Conservation (phyloP, 2,797 vertebrate species). For the Hozukius guyotensis region DNA sequence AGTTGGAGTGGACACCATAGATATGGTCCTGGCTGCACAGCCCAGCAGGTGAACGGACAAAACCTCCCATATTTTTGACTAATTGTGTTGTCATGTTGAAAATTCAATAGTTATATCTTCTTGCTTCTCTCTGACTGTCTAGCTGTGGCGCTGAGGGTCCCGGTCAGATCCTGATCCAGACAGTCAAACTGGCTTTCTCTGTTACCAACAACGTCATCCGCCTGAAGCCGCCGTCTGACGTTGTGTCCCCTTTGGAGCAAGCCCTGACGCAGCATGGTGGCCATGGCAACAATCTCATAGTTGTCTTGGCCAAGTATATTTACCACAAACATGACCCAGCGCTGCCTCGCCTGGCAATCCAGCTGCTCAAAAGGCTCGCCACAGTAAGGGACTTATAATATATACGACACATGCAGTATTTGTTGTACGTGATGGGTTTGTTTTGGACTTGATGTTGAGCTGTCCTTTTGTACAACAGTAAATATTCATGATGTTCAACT, state of each 20-base stretch:
- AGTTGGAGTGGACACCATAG: constrained; percentile 96
- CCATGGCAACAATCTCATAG: constrained; percentile 95
- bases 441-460: neutral
- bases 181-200: constrained; percentile 95
- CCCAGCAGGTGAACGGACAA: constrained; percentile 86
- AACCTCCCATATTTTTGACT: neutral
- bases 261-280: constrained; percentile 96
- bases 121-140: constrained; percentile 2
- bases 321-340: constrained; percentile 98
- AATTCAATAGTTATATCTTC: neutral
- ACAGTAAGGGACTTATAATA: constrained; percentile 77
- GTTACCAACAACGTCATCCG: constrained; percentile 97
- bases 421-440: neutral
- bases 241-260: constrained; percentile 93
- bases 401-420: neutral
- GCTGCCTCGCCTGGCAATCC: constrained; percentile 94
- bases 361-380: constrained; percentile 95
- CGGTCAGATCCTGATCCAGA: constrained; percentile 96
- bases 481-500: neutral
- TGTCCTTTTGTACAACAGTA: neutral
- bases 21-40: constrained; percentile 93
- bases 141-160: constrained; percentile 93
- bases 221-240: constrained; percentile 90
- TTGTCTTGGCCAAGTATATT: constrained; percentile 96
- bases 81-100: neutral